Evolutionary conservation across 2,113 vertebrate genomes (phyloP).

Genomic region (Phylloscopus trochiloides): DNA sequence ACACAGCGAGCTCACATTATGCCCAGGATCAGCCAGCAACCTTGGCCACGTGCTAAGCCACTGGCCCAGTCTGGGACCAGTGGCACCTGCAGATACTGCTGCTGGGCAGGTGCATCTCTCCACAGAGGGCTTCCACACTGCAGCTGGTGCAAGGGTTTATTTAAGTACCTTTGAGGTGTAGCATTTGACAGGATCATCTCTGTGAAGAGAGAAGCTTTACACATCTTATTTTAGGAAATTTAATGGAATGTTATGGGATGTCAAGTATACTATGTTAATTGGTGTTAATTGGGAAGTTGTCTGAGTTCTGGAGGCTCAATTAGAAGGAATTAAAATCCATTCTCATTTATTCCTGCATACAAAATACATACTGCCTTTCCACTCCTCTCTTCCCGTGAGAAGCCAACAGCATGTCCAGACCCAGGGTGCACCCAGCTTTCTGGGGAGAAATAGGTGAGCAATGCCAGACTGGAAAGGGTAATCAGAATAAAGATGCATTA

Average conservation of each 20-base stretch:
- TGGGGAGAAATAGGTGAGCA: not conserved
- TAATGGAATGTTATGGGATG: slow-evolving; percentile 71
- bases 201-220: slow-evolving; percentile 15
- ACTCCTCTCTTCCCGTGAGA: not conserved
- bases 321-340: slow-evolving; percentile 68
- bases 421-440: not conserved
- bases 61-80: not conserved
- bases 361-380: not conserved
- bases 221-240: slow-evolving; percentile 49
- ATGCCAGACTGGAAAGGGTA: not conserved
- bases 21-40: not conserved
- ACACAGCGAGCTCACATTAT: not conserved
- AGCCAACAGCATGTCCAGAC: not conserved
- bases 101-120: not conserved
- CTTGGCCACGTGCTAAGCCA: not conserved
- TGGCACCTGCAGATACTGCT: not conserved
- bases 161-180: not conserved
- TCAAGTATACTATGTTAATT: slow-evolving; percentile 51
- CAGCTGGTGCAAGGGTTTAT: not conserved
- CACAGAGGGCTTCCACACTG: not conserved
- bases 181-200: not conserved
- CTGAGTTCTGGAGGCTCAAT: slow-evolving; percentile 66
- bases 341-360: slow-evolving; percentile 63
- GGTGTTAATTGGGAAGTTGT: slow-evolving; percentile 70
- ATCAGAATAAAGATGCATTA: not conserved